These are phyloP conservation scores for Microctonus hyperodae DNA, from an alignment of 2,888 invertebrate genomes.

Conservation along the genomic window DNA sequence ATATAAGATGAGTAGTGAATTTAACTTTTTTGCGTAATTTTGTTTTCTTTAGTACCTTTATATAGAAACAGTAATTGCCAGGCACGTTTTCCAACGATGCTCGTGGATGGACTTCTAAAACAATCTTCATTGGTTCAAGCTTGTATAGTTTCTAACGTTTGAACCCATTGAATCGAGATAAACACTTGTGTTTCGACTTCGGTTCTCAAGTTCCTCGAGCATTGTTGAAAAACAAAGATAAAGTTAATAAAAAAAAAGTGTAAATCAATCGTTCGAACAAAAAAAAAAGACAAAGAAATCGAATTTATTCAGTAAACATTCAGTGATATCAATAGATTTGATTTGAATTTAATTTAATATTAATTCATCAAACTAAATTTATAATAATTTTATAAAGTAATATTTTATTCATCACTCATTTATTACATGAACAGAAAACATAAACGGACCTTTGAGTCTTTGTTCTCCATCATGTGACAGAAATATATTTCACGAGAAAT, in stretches of 20 bases:
- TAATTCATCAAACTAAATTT: no score
- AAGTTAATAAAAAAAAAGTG: background rate
- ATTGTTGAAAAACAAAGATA: background rate
- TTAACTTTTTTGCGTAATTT: constrained; percentile 13
- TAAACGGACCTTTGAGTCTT: no score
- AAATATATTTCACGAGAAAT: no score
- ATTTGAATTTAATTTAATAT: no score
- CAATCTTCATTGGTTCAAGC: constrained; percentile 12
- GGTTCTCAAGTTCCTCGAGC: background rate
- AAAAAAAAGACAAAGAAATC: no score
- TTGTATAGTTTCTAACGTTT: constrained; percentile 2
- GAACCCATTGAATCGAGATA: constrained; percentile 14
- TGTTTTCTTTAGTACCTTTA: constrained; percentile 3
- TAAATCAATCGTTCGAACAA: background rate
- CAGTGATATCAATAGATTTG: no score
- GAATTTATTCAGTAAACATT: no score
- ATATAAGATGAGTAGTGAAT: constrained; percentile 11
- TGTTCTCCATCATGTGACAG: no score
- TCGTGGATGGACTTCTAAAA: constrained; percentile 17
- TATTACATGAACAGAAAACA: no score
- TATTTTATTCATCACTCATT: no score
- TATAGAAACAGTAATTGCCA: constrained; percentile 19
- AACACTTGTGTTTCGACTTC: constrained; percentile 15
- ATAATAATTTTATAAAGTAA: no score
- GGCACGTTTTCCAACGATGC: constrained; percentile 7